Evolutionary conservation across 2,113 vertebrate species (phyloP).

Genomic region (Arenaria interpres): DNA sequence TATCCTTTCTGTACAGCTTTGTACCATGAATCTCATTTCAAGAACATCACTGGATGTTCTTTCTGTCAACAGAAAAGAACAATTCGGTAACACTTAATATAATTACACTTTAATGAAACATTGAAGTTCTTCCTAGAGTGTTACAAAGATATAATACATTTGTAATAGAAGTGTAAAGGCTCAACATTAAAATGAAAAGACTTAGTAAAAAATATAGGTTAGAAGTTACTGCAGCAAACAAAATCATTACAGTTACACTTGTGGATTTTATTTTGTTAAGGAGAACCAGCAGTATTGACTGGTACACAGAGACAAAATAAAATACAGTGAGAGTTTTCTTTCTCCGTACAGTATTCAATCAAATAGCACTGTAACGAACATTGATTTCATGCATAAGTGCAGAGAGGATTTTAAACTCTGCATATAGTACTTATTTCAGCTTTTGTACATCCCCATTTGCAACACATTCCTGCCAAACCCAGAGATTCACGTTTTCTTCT

Average conservation of each 20-base stretch:
- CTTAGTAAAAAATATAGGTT: conserved; percentile 10
- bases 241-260: not conserved
- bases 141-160: conserved; percentile 28
- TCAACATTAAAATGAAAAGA: not conserved
- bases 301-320: conserved; percentile 33
- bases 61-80: not conserved
- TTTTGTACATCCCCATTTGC: conserved; percentile 88
- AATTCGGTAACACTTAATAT: not conserved
- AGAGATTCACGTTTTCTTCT: conserved; percentile 82
- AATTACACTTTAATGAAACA: conserved; percentile 46
- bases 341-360: not conserved
- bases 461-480: conserved; percentile 87
- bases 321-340: not conserved
- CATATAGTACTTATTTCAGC: conserved; percentile 87
- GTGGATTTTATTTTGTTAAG: not conserved
- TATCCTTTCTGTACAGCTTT: not conserved
- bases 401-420: conserved; percentile 65
- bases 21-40: not conserved
- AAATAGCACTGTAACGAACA: not conserved
- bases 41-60: not conserved
- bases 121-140: not conserved
- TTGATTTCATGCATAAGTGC: not conserved
- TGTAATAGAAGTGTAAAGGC: not conserved
- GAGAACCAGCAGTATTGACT: not conserved
- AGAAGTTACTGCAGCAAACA: conserved; percentile 23